phyloP scores from a whole-genome alignment of 2,797 vertebrate genomes.

The Sparus aurata region DNA sequence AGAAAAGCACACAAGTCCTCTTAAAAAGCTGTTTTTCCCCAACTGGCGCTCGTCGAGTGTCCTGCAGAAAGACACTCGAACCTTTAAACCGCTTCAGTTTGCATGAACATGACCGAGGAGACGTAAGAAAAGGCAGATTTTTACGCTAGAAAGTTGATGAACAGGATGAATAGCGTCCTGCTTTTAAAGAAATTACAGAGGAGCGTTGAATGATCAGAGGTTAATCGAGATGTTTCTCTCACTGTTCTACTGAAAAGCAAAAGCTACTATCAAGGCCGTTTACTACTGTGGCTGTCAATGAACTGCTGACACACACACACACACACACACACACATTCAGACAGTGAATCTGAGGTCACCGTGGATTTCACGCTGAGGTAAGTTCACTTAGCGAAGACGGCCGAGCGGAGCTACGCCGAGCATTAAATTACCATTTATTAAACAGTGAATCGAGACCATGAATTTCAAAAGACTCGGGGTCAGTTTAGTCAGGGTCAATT shows the following conservation, averaged over 20 bases:
- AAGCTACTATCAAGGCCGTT: slow-evolving; percentile 28
- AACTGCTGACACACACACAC: slow-evolving; percentile 24
- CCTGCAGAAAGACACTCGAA: neutral
- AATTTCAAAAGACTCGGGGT: slow-evolving; percentile 60
- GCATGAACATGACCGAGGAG: neutral
- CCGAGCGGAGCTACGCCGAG: slow-evolving; percentile 41
- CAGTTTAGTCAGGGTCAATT: slow-evolving; percentile 74
- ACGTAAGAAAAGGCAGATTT: neutral
- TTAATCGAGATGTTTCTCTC: slow-evolving; percentile 43
- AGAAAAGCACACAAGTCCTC: neutral
- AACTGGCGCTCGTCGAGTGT: neutral
- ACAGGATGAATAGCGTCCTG: slow-evolving; percentile 23
- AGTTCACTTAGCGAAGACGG: slow-evolving; percentile 52
- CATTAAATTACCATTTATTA: slow-evolving; percentile 75
- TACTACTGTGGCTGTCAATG: neutral
- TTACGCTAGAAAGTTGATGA: neutral
- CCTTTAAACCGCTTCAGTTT: neutral
- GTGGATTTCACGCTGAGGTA: slow-evolving; percentile 62
- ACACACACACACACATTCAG: slow-evolving; percentile 12
- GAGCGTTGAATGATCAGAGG: slow-evolving; percentile 63
- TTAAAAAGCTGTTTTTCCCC: too few relatives aligned
- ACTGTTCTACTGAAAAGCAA: slow-evolving; percentile 41
- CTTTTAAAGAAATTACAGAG: slow-evolving; percentile 3
- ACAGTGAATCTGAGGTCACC: slow-evolving; percentile 54
- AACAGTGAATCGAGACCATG: slow-evolving; percentile 48